phyloP scores from a whole-genome alignment of 1,140 invertebrate species.

The Triops longicaudatus region DNA sequence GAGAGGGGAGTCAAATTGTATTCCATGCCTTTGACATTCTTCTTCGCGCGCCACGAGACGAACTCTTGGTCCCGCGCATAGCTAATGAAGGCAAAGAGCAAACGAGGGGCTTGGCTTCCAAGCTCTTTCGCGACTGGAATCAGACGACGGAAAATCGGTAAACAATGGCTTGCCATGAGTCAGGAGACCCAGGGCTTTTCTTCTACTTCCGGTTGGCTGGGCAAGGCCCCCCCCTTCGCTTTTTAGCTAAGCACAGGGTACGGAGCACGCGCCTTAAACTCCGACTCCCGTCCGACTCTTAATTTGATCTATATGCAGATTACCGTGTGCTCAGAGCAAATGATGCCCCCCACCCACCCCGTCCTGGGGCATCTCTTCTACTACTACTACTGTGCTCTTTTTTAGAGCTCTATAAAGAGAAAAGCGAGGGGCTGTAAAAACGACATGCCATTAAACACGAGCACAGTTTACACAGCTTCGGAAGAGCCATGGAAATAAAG shows the following conservation, averaged over 20 bases:
- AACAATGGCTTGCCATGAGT: constrained; percentile 17
- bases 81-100: background rate
- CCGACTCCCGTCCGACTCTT: constrained; percentile 19
- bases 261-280: constrained; percentile 17
- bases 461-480: constrained; percentile 13
- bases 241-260: constrained; percentile 4
- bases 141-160: constrained; percentile 17
- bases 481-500: background rate
- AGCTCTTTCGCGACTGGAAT: background rate
- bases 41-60: constrained; percentile 17
- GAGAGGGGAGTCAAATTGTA: background rate
- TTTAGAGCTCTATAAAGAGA: constrained; percentile 16
- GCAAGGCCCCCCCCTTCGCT: background rate
- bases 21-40: background rate
- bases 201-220: constrained; percentile 17
- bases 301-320: constrained; percentile 30
- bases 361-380: background rate
- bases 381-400: background rate
- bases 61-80: background rate
- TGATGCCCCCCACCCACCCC: constrained; percentile 18
- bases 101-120: constrained; percentile 5
- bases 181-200: constrained; percentile 9
- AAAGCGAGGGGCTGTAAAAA: constrained; percentile 4
- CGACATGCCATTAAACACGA: background rate
- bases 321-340: constrained; percentile 26